Evolutionary conservation across 2,888 invertebrate genomes (phyloP), one percentile per base, ranked within the genome.

Genomic region (Agrochola litura): DNA sequence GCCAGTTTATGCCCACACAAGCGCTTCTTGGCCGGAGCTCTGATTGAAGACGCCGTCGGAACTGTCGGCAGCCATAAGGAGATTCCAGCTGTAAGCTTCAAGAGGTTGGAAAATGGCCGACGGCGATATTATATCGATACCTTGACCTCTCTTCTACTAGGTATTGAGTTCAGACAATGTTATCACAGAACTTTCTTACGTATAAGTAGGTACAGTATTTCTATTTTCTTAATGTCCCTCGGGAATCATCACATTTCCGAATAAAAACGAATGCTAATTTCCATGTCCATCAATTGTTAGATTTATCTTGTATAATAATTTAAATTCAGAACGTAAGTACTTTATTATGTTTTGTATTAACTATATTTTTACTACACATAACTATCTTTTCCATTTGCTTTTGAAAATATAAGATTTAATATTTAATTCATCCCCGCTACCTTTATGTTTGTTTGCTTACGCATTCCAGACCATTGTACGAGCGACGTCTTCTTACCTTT

Each of bases 121-220:
- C 22, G 25, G 43, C 16, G 4, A 54, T 19, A 14, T 72, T 19
- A 14, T 72, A 54, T 63, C 46, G 54, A 54, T 75, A 70, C 49
- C 67, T 72, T 87, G 83, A 81, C 86, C 84, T 82, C 84, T 82
- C 67, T 22, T 16, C 16, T 58, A 25, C 72, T 25, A 46, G 0
- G 30, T n/a, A 6, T 54, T 37, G 12, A 25, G 25, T 22, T 41
- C 6, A 73, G 56, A 60, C 6, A 37, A 75, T 41, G 5, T 12
- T 52, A 30, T 61, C 46, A 37, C 16, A 30, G 2, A 58, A 30
- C 58, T 41, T 30, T 6, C 16, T 60, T 19, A 58, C 0, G n/a
- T 43, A 9, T 1, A n/a, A n/a, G n/a, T 56, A 56, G 56, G 56
- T 56, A n/a, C 30, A 30, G 30, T 30, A 30, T 30, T 30, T 30